A percentile compares a stretch with the other conserved stretches of the same genome.
These are phyloP conservation scores for Poecilus cupreus DNA, from an alignment of 2,888 invertebrate genomes.

Conservation along the genomic window DNA sequence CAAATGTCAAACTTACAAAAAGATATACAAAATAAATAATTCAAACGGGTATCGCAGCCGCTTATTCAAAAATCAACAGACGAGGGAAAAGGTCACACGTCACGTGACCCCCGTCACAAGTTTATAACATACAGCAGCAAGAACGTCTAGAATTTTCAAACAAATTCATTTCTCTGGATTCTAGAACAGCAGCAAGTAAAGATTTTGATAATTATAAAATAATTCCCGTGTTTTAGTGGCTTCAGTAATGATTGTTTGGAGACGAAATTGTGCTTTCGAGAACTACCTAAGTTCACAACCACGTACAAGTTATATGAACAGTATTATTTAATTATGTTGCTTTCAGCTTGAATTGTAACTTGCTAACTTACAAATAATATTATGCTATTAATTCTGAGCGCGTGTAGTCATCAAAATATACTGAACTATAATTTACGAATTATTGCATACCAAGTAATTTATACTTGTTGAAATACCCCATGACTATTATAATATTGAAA, in stretches of 20 bases:
- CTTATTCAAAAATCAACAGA: conserved; percentile 29
- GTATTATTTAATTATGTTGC: neutral
- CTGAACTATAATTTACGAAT: neutral
- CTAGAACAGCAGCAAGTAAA: no score
- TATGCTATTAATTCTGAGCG: neutral
- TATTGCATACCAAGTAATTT: neutral
- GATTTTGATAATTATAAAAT: neutral
- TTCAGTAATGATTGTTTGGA: neutral
- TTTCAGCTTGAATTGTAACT: no score
- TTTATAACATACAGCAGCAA: neutral
- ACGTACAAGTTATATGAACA: neutral
- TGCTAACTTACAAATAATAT: neutral
- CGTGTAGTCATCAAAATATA: neutral
- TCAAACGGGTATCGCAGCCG: neutral
- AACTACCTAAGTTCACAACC: neutral
- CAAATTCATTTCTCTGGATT: neutral
- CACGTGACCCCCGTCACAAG: neutral
- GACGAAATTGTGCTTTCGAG: neutral
- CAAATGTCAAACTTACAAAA: neutral
- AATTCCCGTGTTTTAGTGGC: neutral
- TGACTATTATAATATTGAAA: no score
- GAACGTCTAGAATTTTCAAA: no score
- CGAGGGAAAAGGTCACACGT: neutral
- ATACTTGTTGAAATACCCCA: neutral
- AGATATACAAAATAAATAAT: neutral